Percentiles rank a stretch among this genome's conserved stretches.
These are phyloP conservation scores for Thereva nobilitata DNA, from an alignment of 2,888 invertebrate genomes.

Conservation along the genomic window DNA sequence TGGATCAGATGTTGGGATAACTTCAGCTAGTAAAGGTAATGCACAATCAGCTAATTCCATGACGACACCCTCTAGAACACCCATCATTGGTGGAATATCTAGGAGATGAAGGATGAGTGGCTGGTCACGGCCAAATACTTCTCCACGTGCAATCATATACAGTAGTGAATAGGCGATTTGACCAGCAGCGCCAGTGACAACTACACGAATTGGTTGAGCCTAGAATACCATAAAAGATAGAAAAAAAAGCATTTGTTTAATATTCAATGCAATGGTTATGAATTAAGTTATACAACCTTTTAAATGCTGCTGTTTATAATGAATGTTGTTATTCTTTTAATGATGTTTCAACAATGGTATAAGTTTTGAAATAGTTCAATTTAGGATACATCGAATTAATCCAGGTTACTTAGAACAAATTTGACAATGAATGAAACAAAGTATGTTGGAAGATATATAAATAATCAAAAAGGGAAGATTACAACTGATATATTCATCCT, in stretches of 20 bases:
- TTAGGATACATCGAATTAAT: too few species aligned
- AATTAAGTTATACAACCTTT: too few species aligned
- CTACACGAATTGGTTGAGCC: slow-evolving; percentile 84
- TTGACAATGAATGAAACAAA: too few species aligned
- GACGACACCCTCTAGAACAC: slow-evolving; percentile 94
- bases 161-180: slow-evolving; percentile 98
- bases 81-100: slow-evolving; percentile 95
- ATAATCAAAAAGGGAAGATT: too few species aligned
- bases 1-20: slow-evolving; percentile 86
- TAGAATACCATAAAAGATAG: background rate
- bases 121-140: slow-evolving; percentile 90
- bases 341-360: too few species aligned
- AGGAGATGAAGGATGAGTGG: slow-evolving; percentile 85
- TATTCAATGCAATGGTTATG: background rate
- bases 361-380: too few species aligned
- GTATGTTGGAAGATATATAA: too few species aligned
- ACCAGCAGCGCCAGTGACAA: slow-evolving; percentile 98
- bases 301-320: too few species aligned
- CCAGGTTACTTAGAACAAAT: too few species aligned
- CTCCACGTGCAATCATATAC: slow-evolving; percentile 92
- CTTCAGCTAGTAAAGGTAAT: slow-evolving; percentile 80
- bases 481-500: too few species aligned
- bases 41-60: slow-evolving; percentile 98
- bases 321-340: too few species aligned
- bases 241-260: background rate